These are phyloP conservation scores for Telenomus remus DNA, from an alignment of 1,140 invertebrate genomes.

Conservation along the genomic window DNA sequence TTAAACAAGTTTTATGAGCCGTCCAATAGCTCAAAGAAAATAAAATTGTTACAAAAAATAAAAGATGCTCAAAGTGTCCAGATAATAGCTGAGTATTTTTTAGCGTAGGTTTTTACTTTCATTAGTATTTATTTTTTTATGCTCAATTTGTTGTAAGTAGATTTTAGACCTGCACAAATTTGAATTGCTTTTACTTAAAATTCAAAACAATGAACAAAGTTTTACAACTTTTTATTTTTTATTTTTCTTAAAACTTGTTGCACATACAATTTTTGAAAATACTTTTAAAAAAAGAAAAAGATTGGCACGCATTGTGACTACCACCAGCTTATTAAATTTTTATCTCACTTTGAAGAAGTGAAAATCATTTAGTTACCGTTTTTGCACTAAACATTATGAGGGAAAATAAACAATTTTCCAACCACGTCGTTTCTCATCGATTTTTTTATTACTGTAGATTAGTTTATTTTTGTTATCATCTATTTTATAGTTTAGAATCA, in stretches of 20 bases:
- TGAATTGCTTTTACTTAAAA: too few relatives aligned
- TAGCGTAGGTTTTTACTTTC: slow-evolving; percentile 1
- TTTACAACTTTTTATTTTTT: neutral
- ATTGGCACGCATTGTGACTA: slow-evolving; percentile 46
- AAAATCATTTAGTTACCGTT: too few relatives aligned
- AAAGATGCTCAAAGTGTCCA: slow-evolving; percentile 65
- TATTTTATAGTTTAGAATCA: neutral
- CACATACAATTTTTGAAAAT: neutral
- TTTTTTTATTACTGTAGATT: slow-evolving; percentile 5
- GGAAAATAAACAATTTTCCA: too few relatives aligned
- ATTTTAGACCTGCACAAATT: slow-evolving; percentile 4
- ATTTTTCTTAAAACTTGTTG: neutral
- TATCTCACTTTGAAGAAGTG: too few relatives aligned
- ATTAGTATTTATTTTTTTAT: slow-evolving; percentile 25
- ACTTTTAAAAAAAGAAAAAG: neutral
- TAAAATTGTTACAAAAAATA: slow-evolving; percentile 38
- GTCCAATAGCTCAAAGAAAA: slow-evolving; percentile 41
- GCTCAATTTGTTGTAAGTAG: slow-evolving; percentile 12
- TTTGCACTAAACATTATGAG: slow-evolving; percentile 8
- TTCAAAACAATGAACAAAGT: too few relatives aligned
- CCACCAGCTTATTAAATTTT: slow-evolving; percentile 29
- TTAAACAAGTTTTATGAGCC: slow-evolving; percentile 10
- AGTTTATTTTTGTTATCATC: slow-evolving; percentile 1
- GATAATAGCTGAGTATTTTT: slow-evolving; percentile 68
- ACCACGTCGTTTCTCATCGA: too few relatives aligned